Conservation (phyloP, 2,888 invertebrate genomes). For the Kryphioiulus occultus region DNA sequence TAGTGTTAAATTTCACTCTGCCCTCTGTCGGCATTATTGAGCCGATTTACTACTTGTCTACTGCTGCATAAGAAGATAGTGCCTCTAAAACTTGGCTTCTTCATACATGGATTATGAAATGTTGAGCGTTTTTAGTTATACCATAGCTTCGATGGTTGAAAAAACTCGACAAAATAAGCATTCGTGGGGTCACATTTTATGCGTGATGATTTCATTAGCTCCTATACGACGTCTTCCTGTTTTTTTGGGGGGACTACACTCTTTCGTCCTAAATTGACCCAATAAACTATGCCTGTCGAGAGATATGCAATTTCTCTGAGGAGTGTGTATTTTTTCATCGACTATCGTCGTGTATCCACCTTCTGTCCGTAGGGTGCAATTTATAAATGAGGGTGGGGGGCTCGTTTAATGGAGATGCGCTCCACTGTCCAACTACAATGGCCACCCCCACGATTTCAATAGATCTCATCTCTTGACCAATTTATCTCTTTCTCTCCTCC, state of each 20-base stretch:
- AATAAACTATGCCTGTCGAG: slow-evolving; percentile 11
- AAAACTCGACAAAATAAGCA: not conserved
- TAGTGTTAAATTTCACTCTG: too few relatives aligned
- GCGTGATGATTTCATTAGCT: not conserved
- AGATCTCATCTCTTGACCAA: slow-evolving; percentile 31
- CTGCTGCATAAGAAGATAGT: too few relatives aligned
- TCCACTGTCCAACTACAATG: slow-evolving; percentile 35
- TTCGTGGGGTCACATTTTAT: not conserved
- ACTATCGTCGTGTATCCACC: not conserved
- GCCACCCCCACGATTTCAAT: slow-evolving; percentile 21
- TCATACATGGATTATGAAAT: too few relatives aligned
- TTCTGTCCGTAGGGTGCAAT: not conserved
- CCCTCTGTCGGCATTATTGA: too few relatives aligned
- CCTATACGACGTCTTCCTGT: not conserved
- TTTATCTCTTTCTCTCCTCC: not conserved
- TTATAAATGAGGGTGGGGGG: not conserved
- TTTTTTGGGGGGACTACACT: not conserved
- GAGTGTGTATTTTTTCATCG: not conserved
- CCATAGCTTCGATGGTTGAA: too few relatives aligned
- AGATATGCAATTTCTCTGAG: not conserved
- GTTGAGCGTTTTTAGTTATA: too few relatives aligned
- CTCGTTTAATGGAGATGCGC: slow-evolving; percentile 20
- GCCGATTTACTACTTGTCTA: too few relatives aligned
- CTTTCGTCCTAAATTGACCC: slow-evolving; percentile 7
- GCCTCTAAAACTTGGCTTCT: too few relatives aligned